These are phyloP conservation scores for Chanos chanos DNA, from an alignment of 2,797 vertebrate genomes.

Conservation along the genomic window DNA sequence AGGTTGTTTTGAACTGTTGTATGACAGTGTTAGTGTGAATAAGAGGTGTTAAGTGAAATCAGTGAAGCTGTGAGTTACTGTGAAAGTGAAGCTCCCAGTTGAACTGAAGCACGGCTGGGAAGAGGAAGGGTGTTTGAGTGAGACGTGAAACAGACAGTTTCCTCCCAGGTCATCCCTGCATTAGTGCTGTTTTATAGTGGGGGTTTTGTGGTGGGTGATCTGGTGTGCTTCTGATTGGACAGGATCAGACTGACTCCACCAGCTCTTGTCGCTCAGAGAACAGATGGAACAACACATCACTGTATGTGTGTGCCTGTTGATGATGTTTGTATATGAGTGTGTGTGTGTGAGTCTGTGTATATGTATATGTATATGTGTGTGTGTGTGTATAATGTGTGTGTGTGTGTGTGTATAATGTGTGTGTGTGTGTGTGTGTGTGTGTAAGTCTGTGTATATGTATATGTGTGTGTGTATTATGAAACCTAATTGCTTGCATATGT, in stretches of 20 bases:
- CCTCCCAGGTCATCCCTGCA: too few species aligned
- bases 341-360: conserved; percentile 24
- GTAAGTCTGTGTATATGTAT: conserved; percentile 47
- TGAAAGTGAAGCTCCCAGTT: too few species aligned
- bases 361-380: conserved; percentile 16
- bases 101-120: conserved; percentile 5
- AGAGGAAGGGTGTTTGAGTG: too few species aligned
- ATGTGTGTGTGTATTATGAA: conserved; percentile 62
- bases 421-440: conserved; percentile 32
- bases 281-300: conserved; percentile 2
- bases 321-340: conserved; percentile 6
- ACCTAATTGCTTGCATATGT: conserved; percentile 76
- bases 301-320: background rate
- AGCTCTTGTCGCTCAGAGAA: background rate
- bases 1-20: background rate
- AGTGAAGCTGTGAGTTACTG: conserved; percentile 18
- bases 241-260: too few species aligned
- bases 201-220: too few species aligned
- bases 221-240: too few species aligned
- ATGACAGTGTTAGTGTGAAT: background rate
- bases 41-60: conserved; percentile 20
- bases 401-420: background rate
- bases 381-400: too few species aligned
- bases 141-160: too few species aligned
- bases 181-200: too few species aligned